phyloP scores from a whole-genome alignment of 2,113 vertebrate species.

The Egretta garzetta region DNA sequence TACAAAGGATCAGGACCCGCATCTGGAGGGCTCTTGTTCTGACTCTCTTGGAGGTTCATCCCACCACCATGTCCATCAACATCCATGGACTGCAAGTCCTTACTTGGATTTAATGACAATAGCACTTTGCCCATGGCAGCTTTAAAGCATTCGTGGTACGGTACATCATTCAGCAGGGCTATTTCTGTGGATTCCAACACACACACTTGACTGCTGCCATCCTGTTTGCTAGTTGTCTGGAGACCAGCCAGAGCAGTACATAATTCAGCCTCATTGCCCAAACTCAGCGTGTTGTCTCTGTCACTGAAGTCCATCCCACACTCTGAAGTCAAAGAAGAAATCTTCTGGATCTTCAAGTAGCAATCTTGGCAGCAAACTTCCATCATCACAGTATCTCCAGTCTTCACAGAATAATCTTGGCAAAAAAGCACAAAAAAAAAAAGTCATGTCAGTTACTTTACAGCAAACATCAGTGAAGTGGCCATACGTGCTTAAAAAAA shows the following conservation, averaged over 20 bases:
- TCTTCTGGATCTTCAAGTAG: constrained; percentile 87
- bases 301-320: constrained; percentile 66
- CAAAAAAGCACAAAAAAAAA: background rate
- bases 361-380: constrained; percentile 91
- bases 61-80: constrained; percentile 11
- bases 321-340: constrained; percentile 73
- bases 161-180: constrained; percentile 87
- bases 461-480: background rate
- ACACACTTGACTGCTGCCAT: constrained; percentile 66
- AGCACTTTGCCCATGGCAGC: constrained; percentile 84
- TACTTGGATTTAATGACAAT: constrained; percentile 66
- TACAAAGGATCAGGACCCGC: constrained; percentile 77
- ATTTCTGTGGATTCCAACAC: constrained; percentile 90
- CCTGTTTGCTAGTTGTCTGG: constrained; percentile 78
- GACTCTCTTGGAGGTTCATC: background rate
- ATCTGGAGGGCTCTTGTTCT: background rate
- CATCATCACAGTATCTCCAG: constrained; percentile 81
- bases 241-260: constrained; percentile 90
- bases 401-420: constrained; percentile 83
- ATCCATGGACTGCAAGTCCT: constrained; percentile 48
- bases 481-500: background rate
- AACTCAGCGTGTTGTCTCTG: background rate
- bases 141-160: constrained; percentile 86
- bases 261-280: constrained; percentile 86
- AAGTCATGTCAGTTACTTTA: background rate